phyloP scores from a whole-genome alignment of 2,113 vertebrate genomes.

The Alligator sinensis region DNA sequence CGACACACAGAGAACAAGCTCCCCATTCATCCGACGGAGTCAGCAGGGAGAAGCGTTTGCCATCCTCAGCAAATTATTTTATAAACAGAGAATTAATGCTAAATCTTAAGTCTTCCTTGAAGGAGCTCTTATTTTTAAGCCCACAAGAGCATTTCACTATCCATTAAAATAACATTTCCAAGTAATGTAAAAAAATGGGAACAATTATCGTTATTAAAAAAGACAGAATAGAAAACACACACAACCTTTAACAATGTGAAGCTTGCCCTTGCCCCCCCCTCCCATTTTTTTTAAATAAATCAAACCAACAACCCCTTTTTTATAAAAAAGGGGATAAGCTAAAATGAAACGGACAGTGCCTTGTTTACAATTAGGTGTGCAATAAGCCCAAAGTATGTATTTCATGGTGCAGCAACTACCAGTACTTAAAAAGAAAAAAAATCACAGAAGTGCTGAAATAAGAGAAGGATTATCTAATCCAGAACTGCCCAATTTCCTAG shows the following conservation, averaged over 20 bases:
- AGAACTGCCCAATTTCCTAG: conserved; percentile 32
- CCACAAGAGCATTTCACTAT: conserved; percentile 45
- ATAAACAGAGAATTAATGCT: conserved; percentile 57
- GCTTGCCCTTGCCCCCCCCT: neutral
- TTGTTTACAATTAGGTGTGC: conserved; percentile 17
- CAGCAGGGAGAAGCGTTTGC: conserved; percentile 52
- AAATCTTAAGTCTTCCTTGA: conserved; percentile 51
- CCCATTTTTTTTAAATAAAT: neutral
- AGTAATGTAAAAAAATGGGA: conserved; percentile 39
- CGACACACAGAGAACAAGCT: conserved; percentile 64
- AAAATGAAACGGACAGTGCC: neutral
- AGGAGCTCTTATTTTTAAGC: conserved; percentile 60
- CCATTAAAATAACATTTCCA: conserved; percentile 46
- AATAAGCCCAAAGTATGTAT: neutral
- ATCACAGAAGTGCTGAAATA: conserved; percentile 50
- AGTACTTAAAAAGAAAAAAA: conserved; percentile 58
- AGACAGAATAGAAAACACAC: neutral
- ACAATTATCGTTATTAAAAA: conserved; percentile 19
- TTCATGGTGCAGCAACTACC: conserved; percentile 2
- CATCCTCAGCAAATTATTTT: conserved; percentile 70
- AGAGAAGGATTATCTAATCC: conserved; percentile 32
- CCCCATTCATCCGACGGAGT: conserved; percentile 62
- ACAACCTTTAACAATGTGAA: conserved; percentile 6
- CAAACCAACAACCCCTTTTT: too few relatives aligned
- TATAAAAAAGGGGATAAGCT: neutral